Evolutionary conservation across 2,888 invertebrate species (phyloP).

Genomic region (Temnothorax unifasciatus): DNA sequence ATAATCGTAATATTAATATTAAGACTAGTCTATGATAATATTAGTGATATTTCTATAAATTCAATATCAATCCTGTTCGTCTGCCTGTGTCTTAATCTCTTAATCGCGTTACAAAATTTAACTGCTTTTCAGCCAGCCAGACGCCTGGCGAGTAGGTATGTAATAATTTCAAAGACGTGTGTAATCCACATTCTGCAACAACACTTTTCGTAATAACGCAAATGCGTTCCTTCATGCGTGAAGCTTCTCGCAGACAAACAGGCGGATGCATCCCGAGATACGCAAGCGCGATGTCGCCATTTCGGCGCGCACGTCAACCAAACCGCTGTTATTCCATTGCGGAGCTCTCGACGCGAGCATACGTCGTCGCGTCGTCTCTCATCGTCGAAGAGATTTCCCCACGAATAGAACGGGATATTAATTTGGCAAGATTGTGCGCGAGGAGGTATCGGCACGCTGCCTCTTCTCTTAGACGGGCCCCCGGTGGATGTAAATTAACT

Average conservation of each 20-base stretch:
- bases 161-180: slow-evolving; percentile 1
- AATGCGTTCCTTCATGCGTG: slow-evolving; percentile 18
- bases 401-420: slow-evolving; percentile 52
- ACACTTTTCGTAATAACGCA: slow-evolving; percentile 24
- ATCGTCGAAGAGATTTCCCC: slow-evolving; percentile 34
- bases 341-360: slow-evolving; percentile 27
- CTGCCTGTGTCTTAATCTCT: background rate
- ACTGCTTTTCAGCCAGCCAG: background rate
- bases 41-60: background rate
- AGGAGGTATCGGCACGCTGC: slow-evolving; percentile 39
- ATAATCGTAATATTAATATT: background rate
- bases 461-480: slow-evolving; percentile 39
- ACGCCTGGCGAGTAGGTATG: background rate
- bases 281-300: slow-evolving; percentile 44
- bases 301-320: slow-evolving; percentile 37
- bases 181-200: background rate
- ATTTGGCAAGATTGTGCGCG: slow-evolving; percentile 32
- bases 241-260: slow-evolving; percentile 40
- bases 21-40: background rate
- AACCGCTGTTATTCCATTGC: slow-evolving; percentile 51
- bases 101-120: background rate
- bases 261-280: slow-evolving; percentile 40
- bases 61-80: background rate
- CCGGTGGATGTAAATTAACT: slow-evolving; percentile 74
- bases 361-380: slow-evolving; percentile 24